These are phyloP conservation scores for Fratercula arctica DNA, from an alignment of 2,797 vertebrate species.

Conservation along the genomic window DNA sequence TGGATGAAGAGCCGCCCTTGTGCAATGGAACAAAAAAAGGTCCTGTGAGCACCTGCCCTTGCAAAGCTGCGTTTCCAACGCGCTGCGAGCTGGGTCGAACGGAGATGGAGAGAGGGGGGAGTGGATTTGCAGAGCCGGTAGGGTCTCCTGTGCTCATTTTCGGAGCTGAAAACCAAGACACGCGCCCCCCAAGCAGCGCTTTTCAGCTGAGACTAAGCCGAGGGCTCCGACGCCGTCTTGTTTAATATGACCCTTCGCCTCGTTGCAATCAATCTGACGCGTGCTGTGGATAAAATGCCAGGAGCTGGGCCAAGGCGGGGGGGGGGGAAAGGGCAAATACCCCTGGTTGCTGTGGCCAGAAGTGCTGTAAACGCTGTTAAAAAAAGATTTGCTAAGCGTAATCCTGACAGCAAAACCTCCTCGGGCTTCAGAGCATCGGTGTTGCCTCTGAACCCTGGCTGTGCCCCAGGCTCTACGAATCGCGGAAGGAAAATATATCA, in stretches of 20 bases:
- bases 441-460: not conserved
- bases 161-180: not conserved
- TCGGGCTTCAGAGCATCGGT: accelerated
- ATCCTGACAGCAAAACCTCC: not conserved
- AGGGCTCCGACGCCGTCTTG: not conserved
- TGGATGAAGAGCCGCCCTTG: not conserved
- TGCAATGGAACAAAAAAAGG: not conserved
- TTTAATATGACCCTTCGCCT: not conserved
- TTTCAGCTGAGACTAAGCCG: not conserved
- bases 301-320: not conserved
- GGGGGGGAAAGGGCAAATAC: not conserved
- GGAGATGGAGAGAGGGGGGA: not conserved
- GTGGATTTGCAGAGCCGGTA: not conserved
- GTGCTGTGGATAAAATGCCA: not conserved
- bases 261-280: not conserved
- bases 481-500: not conserved
- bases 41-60: not conserved
- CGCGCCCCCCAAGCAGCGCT: accelerated
- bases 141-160: not conserved
- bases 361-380: not conserved
- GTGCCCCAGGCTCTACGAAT: accelerated
- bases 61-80: not conserved
- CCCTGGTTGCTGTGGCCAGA: not conserved
- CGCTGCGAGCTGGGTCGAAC: accelerated
- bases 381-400: not conserved